These are phyloP conservation scores for Sebastes schlegelii DNA, from an alignment of 2,113 vertebrate species.

Conservation along the genomic window DNA sequence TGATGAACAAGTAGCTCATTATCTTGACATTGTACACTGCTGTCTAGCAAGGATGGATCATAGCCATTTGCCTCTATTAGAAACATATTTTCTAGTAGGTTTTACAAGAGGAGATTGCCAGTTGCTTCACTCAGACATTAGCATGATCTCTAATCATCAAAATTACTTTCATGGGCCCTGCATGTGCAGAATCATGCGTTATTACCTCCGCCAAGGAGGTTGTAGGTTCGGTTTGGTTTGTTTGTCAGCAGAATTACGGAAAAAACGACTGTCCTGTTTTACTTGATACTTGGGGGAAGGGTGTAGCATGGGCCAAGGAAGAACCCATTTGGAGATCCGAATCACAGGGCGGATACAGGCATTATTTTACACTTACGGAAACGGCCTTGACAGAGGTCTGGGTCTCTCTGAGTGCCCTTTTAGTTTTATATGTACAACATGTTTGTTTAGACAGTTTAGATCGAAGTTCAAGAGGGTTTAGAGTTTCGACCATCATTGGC, in stretches of 20 bases:
- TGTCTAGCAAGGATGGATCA: background rate
- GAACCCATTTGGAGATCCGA: too few relatives aligned
- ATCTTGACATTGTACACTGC: slow-evolving; percentile 1
- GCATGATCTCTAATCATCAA: background rate
- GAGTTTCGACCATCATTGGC: background rate
- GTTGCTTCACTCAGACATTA: background rate
- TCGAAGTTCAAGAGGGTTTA: background rate
- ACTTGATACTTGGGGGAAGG: too few relatives aligned
- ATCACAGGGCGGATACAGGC: too few relatives aligned
- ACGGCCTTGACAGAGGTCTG: too few relatives aligned
- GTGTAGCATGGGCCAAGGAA: too few relatives aligned
- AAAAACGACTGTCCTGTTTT: background rate
- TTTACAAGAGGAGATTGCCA: background rate
- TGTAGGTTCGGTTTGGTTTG: background rate
- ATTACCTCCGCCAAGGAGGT: background rate
- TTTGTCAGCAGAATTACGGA: background rate
- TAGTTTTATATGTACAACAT: background rate
- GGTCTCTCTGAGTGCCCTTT: too few relatives aligned
- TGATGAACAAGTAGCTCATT: background rate
- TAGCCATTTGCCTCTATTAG: background rate
- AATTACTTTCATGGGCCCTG: background rate
- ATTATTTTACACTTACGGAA: too few relatives aligned
- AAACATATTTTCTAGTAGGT: background rate
- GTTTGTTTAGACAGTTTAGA: background rate
- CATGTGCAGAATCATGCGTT: background rate